Conservation (phyloP, 2,113 vertebrate genomes). For the Lathamus discolor region DNA sequence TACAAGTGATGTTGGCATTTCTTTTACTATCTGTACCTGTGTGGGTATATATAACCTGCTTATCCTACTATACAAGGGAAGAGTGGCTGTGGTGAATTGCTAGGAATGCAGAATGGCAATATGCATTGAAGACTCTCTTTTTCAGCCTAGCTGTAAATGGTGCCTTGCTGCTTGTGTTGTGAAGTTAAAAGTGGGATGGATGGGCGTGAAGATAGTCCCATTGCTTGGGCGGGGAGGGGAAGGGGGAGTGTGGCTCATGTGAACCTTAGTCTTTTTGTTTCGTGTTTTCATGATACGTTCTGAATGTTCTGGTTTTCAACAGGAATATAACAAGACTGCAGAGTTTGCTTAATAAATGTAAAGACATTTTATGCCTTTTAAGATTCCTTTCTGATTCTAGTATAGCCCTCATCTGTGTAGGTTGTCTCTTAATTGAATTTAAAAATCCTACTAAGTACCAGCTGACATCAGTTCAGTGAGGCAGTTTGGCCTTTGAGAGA, state of each 20-base stretch:
- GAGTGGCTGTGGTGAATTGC: conserved; percentile 5
- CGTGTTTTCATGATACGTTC: conserved; percentile 23
- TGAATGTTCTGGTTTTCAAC: conserved; percentile 56
- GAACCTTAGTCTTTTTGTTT: neutral
- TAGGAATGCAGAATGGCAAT: neutral
- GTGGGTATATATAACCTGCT: neutral
- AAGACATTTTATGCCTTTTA: conserved; percentile 54
- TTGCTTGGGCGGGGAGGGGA: neutral
- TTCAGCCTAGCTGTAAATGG: conserved; percentile 22
- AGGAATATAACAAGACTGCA: conserved; percentile 36
- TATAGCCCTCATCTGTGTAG: neutral
- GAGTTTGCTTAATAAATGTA: conserved; percentile 61
- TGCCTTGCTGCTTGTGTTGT: conserved; percentile 45
- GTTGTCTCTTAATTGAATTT: conserved; percentile 41
- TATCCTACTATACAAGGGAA: neutral
- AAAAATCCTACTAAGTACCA: conserved; percentile 4
- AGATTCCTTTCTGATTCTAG: conserved; percentile 58
- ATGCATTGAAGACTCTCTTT: conserved; percentile 4
- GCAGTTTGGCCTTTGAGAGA: conserved; percentile 1
- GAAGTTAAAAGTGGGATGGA: conserved; percentile 16
- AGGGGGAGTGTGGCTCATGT: neutral
- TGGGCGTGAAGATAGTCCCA: neutral
- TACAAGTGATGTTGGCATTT: neutral
- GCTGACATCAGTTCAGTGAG: conserved; percentile 13
- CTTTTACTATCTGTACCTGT: neutral